Evolutionary conservation across 1,140 invertebrate genomes (phyloP).

Genomic region (Colletes gigas): DNA sequence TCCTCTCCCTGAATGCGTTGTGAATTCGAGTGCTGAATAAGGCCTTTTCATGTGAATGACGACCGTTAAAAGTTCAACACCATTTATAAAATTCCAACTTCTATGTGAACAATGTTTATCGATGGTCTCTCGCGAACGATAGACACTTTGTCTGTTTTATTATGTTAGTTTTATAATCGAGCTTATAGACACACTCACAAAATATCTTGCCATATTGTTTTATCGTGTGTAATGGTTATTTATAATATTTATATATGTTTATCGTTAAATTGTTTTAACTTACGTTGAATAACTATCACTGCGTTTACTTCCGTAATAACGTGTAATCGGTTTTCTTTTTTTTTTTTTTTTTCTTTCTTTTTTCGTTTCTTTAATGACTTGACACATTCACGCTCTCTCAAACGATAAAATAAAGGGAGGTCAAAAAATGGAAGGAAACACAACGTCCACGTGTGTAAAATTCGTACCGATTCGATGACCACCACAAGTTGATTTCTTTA

Average conservation of each 20-base stretch:
- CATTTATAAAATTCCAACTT: constrained; percentile 58
- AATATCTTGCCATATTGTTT: constrained; percentile 72
- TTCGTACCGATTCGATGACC: not conserved
- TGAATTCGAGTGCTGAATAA: constrained; percentile 54
- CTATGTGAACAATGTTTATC: constrained; percentile 19
- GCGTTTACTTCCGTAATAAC: constrained; percentile 68
- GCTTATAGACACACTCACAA: constrained; percentile 69
- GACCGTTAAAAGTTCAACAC: constrained; percentile 56
- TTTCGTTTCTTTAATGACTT: constrained; percentile 1
- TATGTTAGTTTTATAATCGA: constrained; percentile 62
- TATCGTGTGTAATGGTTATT: constrained; percentile 66
- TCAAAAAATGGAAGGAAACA: not conserved
- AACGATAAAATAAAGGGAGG: constrained; percentile 10
- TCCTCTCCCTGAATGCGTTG: constrained; percentile 43
- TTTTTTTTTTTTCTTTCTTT: not conserved
- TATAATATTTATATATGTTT: constrained; percentile 57
- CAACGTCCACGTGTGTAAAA: constrained; percentile 14
- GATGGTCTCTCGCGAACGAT: constrained; percentile 46
- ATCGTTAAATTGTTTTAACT: constrained; percentile 63
- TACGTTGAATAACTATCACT: constrained; percentile 72
- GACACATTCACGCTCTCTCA: not conserved
- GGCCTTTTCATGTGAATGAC: constrained; percentile 55
- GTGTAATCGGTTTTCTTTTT: constrained; percentile 40
- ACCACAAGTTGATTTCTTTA: not conserved
- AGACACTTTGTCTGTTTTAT: constrained; percentile 50